Conservation (phyloP, 2,797 vertebrate genomes). For the Choloepus didactylus region DNA sequence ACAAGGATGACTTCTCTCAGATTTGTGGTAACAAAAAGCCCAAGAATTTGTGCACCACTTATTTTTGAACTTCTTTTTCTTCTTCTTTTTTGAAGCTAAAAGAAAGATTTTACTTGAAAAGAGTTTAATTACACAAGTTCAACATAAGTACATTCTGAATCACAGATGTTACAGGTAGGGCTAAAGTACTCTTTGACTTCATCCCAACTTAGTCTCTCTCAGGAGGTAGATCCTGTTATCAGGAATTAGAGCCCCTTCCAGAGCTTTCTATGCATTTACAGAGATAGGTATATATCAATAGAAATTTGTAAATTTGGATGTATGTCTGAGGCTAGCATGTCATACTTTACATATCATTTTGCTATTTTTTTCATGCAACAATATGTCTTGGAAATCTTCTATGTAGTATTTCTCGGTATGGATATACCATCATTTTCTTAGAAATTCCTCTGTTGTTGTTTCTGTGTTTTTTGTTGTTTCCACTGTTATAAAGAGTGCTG, state of each 20-base stretch:
- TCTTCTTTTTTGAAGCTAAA: background rate
- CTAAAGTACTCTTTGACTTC: background rate
- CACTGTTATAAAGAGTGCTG: background rate
- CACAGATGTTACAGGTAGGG: constrained; percentile 22
- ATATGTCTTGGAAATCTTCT: constrained; percentile 35
- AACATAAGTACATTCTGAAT: constrained; percentile 46
- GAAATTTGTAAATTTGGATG: background rate
- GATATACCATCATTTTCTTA: background rate
- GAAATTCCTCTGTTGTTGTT: background rate
- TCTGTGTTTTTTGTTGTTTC: background rate
- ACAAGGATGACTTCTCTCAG: background rate
- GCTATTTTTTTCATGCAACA: constrained; percentile 14
- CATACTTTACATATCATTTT: constrained; percentile 37
- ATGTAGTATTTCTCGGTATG: background rate
- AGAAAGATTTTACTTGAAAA: constrained; percentile 1
- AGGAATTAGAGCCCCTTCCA: background rate
- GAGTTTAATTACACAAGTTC: background rate
- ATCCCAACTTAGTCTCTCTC: background rate
- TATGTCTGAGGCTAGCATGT: constrained; percentile 35
- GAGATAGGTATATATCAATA: background rate
- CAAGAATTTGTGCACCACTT: constrained; percentile 40
- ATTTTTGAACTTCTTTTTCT: background rate
- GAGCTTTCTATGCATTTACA: background rate
- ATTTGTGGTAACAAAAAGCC: constrained; percentile 36
- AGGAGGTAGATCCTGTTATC: constrained; percentile 24